These are phyloP conservation scores for Erethizon dorsatum DNA, from an alignment of 2,797 vertebrate species.

Conservation along the genomic window DNA sequence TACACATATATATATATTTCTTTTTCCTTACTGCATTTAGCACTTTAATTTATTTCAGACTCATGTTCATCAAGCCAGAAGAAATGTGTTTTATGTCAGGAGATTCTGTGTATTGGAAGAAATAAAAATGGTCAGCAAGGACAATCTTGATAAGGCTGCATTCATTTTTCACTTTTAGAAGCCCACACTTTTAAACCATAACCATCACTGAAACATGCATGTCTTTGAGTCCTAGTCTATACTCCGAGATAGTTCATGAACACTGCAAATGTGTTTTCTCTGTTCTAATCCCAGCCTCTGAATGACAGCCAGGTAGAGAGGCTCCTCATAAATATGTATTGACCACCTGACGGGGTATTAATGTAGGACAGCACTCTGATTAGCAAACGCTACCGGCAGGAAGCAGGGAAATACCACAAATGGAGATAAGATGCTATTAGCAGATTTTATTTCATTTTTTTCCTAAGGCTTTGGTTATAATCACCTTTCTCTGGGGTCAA, in stretches of 20 bases:
- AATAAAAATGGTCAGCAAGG: not conserved
- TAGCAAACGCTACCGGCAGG: constrained; percentile 59
- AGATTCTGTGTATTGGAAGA: not conserved
- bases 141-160: not conserved
- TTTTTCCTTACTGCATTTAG: not conserved
- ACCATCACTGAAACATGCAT: not conserved
- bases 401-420: constrained; percentile 52
- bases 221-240: not conserved
- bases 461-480: constrained; percentile 21
- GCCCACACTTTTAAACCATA: not conserved
- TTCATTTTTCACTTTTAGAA: constrained; percentile 3
- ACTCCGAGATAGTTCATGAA: not conserved
- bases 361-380: constrained; percentile 41
- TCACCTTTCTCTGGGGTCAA: not conserved
- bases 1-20: not conserved
- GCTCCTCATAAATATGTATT: constrained; percentile 71
- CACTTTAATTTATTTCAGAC: not conserved
- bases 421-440: constrained; percentile 29
- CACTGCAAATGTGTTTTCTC: constrained; percentile 19
- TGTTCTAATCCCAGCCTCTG: constrained; percentile 66
- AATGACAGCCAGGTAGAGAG: not conserved
- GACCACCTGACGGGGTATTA: not conserved
- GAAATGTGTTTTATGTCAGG: not conserved
- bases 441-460: constrained; percentile 63
- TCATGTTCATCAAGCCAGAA: not conserved